phyloP scores from a whole-genome alignment of 2,797 vertebrate species.

The Poeciliopsis infans region DNA sequence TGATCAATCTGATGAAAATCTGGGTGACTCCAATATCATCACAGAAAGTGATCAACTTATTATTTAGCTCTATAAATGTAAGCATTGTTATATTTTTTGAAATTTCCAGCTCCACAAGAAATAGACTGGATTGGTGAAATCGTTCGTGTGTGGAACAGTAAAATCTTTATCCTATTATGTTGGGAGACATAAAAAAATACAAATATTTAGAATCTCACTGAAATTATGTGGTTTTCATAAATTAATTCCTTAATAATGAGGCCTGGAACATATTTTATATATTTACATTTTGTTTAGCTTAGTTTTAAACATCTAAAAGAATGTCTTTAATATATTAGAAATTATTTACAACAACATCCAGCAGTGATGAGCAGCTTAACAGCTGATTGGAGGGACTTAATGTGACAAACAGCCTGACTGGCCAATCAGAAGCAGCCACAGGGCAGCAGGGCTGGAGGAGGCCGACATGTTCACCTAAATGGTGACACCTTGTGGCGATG shows the following conservation, averaged over 20 bases:
- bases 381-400: background rate
- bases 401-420: background rate
- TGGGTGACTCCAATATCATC: background rate
- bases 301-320: background rate
- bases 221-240: background rate
- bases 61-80: background rate
- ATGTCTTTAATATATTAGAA: background rate
- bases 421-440: slow-evolving; percentile 60
- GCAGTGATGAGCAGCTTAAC: background rate
- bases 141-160: background rate
- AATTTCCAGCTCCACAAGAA: background rate
- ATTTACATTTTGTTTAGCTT: background rate
- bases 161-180: background rate
- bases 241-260: background rate
- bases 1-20: too few species aligned
- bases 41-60: background rate
- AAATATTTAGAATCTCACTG: background rate
- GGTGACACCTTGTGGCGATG: slow-evolving; percentile 48
- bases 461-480: background rate
- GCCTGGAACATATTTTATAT: background rate
- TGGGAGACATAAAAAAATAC: background rate
- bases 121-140: background rate
- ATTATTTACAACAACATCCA: background rate
- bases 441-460: slow-evolving; percentile 15
- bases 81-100: background rate